Base-by-base conservation (phyloP, 2,113 vertebrate genomes). In the Herpailurus yagouaroundi region DNA sequence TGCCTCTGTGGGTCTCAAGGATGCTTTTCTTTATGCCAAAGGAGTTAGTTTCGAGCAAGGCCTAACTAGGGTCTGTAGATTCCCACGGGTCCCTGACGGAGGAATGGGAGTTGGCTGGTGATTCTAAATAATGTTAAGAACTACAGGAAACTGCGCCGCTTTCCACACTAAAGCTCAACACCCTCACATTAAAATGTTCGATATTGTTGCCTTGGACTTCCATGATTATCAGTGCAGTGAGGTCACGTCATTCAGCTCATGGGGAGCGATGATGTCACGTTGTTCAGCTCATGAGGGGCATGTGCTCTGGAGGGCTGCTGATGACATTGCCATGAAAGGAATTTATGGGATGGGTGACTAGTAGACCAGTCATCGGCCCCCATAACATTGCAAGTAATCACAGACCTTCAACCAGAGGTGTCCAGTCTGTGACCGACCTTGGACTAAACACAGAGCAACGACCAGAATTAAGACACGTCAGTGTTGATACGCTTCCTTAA, bases 331-430 rank as follows among this genome's bases (percentile, higher is more conserved):
- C 50, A 60, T 1, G 13, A 94, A 84, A 45, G 52, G n/a, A 25
- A 63, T 93, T 93, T 63, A 76, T 4, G 19, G 73, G n/a, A 27
- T 31, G 31, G 74, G 29, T 52, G 73, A 88, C 55, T 91, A 52
- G 89, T 10, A 48, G 86, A 3, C 92, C 50, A n/a, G 85, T n/a
- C 29, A 38, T 29, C 23, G 7, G 66, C 25, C 93, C 45, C 68
- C 66, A 7, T 52, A 60, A 50, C 71, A 52, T 60, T 71, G 36
- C 81, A 92, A 69, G 21, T 50, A 69, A 66, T 66, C 41, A 90
- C 29, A 14, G 88, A 21, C 48, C 16, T 73, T 85, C 60, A 1
- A 7, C 38, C 41, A 66, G 8, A 73, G n/a, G 25, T 8, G 15
- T 52, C 55, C 25, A 16, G 64, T 80, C 48, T 63, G 18, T 45